Evolutionary conservation across 2,888 invertebrate genomes (phyloP).

Genomic region (Cerastis rubricosa): DNA sequence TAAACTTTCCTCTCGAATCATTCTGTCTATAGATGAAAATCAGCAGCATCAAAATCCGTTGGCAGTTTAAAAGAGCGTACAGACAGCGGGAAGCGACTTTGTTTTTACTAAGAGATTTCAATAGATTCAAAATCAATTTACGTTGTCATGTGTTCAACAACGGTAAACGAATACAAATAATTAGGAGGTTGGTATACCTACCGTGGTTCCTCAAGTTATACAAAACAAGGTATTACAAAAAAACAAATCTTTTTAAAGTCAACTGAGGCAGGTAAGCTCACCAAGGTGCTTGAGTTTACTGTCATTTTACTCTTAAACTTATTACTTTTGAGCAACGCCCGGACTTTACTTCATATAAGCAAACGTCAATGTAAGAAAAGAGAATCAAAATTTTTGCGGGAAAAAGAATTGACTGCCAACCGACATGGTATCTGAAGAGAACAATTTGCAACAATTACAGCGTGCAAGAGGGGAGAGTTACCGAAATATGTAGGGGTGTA

Average conservation of each 20-base stretch:
- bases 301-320: neutral
- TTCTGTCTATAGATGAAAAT: too few relatives aligned
- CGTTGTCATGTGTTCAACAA: neutral
- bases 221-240: neutral
- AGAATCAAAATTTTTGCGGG: neutral
- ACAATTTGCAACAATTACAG: constrained; percentile 31
- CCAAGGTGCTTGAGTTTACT: neutral
- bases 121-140: neutral
- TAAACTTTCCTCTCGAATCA: too few relatives aligned
- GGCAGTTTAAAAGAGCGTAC: too few relatives aligned
- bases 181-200: neutral
- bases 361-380: neutral
- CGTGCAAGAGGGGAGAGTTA: constrained; percentile 37
- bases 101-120: too few relatives aligned
- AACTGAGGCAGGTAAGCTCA: neutral
- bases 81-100: too few relatives aligned
- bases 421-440: neutral
- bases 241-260: neutral
- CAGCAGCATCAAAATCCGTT: too few relatives aligned
- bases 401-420: neutral
- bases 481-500: constrained; percentile 39
- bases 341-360: neutral
- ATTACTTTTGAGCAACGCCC: neutral
- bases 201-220: neutral
- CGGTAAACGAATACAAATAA: neutral